Evolutionary conservation across 1,140 invertebrate species (phyloP).

Genomic region (Meteorus sp.): DNA sequence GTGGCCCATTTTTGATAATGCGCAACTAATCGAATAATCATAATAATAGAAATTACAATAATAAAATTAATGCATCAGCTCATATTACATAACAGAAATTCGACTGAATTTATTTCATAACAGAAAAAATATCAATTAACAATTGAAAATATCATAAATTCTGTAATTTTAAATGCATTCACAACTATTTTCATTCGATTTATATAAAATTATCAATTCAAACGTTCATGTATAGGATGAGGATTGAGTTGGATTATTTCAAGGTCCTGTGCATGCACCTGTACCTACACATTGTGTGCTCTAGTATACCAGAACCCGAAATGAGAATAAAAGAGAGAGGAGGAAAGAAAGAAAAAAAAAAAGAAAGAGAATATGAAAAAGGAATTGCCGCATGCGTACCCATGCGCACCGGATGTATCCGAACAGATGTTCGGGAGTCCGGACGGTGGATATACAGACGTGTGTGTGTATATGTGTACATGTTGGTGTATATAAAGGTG

Average conservation of each 20-base stretch:
- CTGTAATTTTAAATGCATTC: not conserved
- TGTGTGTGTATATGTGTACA: too few species aligned
- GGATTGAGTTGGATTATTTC: constrained; percentile 13
- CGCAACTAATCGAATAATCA: too few species aligned
- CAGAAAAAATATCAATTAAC: too few species aligned
- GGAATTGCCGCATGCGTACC: constrained; percentile 22
- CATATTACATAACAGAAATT: too few species aligned
- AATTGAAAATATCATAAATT: constrained; percentile 13
- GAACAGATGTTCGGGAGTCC: constrained; percentile 27
- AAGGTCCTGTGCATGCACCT: constrained; percentile 24
- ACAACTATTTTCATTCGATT: too few species aligned
- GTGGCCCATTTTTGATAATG: too few species aligned
- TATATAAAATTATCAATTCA: not conserved
- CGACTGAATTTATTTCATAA: too few species aligned
- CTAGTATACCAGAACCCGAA: constrained; percentile 8
- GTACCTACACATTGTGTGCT: constrained; percentile 14
- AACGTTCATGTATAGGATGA: not conserved
- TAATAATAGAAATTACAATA: too few species aligned
- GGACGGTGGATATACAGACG: too few species aligned
- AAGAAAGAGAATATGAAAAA: constrained; percentile 4
- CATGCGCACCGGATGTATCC: constrained; percentile 26
- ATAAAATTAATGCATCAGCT: too few species aligned
- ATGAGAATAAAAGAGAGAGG: too few species aligned
- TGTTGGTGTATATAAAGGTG: too few species aligned
- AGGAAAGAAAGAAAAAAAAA: not conserved